Conservation (phyloP, 1,140 invertebrate species). For the Lordiphosa collinella region DNA sequence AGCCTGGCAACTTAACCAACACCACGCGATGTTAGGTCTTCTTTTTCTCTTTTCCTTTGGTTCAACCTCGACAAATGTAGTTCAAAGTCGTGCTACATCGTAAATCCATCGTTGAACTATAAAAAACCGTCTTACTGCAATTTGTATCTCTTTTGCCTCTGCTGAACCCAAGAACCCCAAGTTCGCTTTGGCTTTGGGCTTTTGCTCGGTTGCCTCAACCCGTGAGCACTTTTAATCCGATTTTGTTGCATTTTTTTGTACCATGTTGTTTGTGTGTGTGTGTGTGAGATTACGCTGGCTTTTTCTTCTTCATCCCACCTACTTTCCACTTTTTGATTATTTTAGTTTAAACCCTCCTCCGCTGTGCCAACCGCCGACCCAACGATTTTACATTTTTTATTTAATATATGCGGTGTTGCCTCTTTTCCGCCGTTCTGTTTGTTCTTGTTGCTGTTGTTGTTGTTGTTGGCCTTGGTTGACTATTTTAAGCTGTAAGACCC, state of each 20-base stretch:
- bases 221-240: slow-evolving; percentile 72
- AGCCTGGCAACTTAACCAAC: slow-evolving; percentile 40
- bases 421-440: neutral
- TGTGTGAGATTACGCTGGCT: slow-evolving; percentile 56
- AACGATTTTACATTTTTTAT: slow-evolving; percentile 58
- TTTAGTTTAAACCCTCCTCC: slow-evolving; percentile 44
- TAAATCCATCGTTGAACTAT: slow-evolving; percentile 78
- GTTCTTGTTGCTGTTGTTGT: slow-evolving; percentile 16
- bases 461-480: slow-evolving; percentile 43
- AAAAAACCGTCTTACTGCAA: slow-evolving; percentile 71
- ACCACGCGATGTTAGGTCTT: slow-evolving; percentile 8
- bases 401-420: slow-evolving; percentile 54
- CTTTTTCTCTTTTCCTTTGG: slow-evolving; percentile 13
- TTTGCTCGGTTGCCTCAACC: slow-evolving; percentile 52
- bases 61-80: slow-evolving; percentile 58
- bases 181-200: slow-evolving; percentile 45
- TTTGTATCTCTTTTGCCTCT: slow-evolving; percentile 64
- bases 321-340: slow-evolving; percentile 57
- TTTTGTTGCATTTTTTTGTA: slow-evolving; percentile 65
- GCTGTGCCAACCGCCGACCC: slow-evolving; percentile 14
- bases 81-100: slow-evolving; percentile 76
- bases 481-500: slow-evolving; percentile 56
- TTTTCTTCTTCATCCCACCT: slow-evolving; percentile 40
- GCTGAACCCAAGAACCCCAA: slow-evolving; percentile 10
- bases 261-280: slow-evolving; percentile 27